Evolutionary conservation across 2,888 invertebrate genomes (phyloP).

Genomic region (Conchocele bisecta): DNA sequence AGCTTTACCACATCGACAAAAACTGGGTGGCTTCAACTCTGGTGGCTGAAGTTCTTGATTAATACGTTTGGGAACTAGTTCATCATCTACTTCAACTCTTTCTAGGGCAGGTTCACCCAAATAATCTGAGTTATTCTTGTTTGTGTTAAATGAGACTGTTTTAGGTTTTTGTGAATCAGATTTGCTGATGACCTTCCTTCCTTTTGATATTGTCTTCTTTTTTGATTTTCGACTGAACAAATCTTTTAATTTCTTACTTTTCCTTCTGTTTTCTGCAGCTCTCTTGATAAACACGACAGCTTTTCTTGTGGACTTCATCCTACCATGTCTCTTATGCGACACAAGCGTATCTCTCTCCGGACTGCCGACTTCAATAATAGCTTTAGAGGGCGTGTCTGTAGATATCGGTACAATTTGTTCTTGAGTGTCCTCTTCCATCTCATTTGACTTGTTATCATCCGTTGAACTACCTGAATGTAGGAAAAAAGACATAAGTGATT

Average conservation of each 20-base stretch:
- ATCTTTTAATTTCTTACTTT: no score
- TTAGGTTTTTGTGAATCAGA: neutral
- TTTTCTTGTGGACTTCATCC: constrained; percentile 13
- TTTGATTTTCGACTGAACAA: no score
- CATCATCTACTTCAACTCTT: constrained; percentile 27
- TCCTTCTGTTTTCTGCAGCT: constrained; percentile 25
- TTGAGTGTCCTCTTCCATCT: neutral
- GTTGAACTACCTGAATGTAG: constrained; percentile 22
- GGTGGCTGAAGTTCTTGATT: constrained; percentile 51
- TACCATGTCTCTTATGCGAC: no score
- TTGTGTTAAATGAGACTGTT: neutral
- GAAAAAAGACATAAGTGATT: neutral
- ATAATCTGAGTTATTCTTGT: neutral
- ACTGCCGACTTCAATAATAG: neutral
- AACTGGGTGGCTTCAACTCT: constrained; percentile 53
- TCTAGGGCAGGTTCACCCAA: constrained; percentile 1
- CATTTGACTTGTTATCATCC: neutral
- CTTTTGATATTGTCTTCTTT: constrained; percentile 10
- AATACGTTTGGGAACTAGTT: constrained; percentile 49
- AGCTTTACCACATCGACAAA: constrained; percentile 95
- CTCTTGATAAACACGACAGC: constrained; percentile 34
- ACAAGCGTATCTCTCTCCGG: neutral
- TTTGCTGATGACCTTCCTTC: constrained; percentile 10
- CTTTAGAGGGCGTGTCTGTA: neutral
- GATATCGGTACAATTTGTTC: neutral